phyloP scores from a whole-genome alignment of 2,888 invertebrate species.

The Furcula furcula region DNA sequence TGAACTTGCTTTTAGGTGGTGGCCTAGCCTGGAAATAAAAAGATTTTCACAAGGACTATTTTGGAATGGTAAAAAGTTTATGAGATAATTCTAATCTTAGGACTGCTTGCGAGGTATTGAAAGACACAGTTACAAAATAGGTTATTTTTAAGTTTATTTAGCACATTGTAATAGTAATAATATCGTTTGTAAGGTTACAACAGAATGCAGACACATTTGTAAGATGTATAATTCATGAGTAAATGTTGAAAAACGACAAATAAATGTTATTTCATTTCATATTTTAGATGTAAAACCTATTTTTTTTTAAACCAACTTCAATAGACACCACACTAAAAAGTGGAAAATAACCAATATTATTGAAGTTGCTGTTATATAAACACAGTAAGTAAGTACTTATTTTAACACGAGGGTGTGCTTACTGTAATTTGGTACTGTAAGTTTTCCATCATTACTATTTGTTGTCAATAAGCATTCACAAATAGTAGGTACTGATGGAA shows the following conservation, averaged over 20 bases:
- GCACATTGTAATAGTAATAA: slow-evolving; percentile 76
- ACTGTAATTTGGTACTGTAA: no score
- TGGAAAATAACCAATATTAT: no score
- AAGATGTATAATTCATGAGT: slow-evolving; percentile 79
- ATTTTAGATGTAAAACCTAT: no score
- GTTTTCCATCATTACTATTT: no score
- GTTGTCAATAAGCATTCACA: no score
- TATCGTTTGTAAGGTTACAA: slow-evolving; percentile 77
- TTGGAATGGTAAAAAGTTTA: slow-evolving; percentile 25
- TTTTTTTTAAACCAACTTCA: no score
- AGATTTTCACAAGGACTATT: slow-evolving; percentile 51
- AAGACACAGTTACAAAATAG: slow-evolving; percentile 73
- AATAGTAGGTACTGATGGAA: no score
- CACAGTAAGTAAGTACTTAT: no score
- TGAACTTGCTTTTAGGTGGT: slow-evolving; percentile 43
- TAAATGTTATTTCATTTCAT: background rate
- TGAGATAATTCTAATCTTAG: slow-evolving; percentile 42
- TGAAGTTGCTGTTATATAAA: no score
- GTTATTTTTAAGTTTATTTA: slow-evolving; percentile 78
- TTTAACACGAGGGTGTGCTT: no score
- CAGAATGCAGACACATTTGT: slow-evolving; percentile 79
- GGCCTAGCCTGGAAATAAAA: slow-evolving; percentile 45
- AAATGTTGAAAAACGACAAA: slow-evolving; percentile 68
- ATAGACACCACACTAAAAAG: no score
- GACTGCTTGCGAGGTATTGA: slow-evolving; percentile 74